Evolutionary conservation across 2,797 vertebrate species (phyloP).

Genomic region (Centroberyx gerrardi): DNA sequence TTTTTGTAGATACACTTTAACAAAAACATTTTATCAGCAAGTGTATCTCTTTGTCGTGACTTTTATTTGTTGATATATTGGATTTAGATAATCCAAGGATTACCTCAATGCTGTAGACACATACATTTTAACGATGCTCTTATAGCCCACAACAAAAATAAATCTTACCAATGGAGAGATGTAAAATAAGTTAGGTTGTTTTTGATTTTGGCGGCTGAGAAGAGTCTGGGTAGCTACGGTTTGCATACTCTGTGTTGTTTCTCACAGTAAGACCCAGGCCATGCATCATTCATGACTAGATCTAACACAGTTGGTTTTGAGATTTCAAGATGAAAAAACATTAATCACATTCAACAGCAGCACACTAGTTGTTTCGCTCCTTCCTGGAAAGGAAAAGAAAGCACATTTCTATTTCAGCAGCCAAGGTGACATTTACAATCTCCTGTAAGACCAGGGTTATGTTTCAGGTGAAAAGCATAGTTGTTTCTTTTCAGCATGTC

Average conservation of each 20-base stretch:
- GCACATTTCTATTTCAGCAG: slow-evolving; percentile 27
- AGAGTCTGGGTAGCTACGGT: neutral
- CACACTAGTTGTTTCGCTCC: slow-evolving; percentile 20
- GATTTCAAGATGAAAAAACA: slow-evolving; percentile 44
- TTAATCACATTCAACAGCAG: slow-evolving; percentile 25
- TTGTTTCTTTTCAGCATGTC: slow-evolving; percentile 59
- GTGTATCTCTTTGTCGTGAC: slow-evolving; percentile 27
- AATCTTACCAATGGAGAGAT: neutral
- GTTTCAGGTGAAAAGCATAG: slow-evolving; percentile 34
- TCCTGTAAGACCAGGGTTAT: slow-evolving; percentile 21
- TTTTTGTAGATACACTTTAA: neutral
- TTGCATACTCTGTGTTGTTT: slow-evolving; percentile 44
- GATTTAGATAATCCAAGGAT: neutral
- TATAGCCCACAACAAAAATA: neutral
- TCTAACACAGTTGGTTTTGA: slow-evolving; percentile 54
- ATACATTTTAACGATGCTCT: neutral
- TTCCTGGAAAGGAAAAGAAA: slow-evolving; percentile 23
- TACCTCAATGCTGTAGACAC: neutral
- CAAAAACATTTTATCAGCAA: slow-evolving; percentile 32
- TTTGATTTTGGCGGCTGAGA: slow-evolving; percentile 3
- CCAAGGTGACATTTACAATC: slow-evolving; percentile 37
- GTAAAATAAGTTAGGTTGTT: slow-evolving; percentile 16
- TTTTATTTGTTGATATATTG: slow-evolving; percentile 32
- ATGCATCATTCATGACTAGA: slow-evolving; percentile 73
- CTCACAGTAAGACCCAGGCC: slow-evolving; percentile 44